phyloP scores from a whole-genome alignment of 2,113 vertebrate genomes.

The Heterotilapia buettikoferi region DNA sequence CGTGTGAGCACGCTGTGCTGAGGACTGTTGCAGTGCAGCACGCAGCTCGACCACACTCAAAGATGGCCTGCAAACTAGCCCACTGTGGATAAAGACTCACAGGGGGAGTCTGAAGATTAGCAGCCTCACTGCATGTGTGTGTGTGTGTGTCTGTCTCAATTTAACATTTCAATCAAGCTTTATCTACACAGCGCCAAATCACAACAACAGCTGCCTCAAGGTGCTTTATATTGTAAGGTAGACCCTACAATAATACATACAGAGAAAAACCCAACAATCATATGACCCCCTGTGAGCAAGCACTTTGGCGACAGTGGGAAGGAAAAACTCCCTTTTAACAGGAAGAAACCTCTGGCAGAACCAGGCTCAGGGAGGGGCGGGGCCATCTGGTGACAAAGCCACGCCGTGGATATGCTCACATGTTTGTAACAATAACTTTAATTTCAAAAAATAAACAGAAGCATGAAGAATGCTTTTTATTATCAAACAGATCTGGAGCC shows the following conservation, averaged over 20 bases:
- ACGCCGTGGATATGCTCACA: not conserved
- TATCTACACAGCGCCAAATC: not conserved
- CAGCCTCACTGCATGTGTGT: not conserved
- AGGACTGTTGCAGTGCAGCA: not conserved
- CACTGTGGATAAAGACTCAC: not conserved
- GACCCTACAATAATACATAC: rapidly evolving
- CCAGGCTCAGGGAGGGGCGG: not conserved
- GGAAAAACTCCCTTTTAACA: not conserved
- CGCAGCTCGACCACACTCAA: not conserved
- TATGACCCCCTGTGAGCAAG: rapidly evolving
- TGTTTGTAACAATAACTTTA: not conserved
- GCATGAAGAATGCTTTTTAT: not conserved
- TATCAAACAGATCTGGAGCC: not conserved
- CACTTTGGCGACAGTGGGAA: rapidly evolving
- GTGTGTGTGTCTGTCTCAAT: not conserved
- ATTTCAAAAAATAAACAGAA: rapidly evolving
- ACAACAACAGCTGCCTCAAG: not conserved
- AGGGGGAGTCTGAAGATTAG: not conserved
- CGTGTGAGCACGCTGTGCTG: not conserved
- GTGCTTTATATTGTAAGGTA: rapidly evolving
- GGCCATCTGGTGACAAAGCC: not conserved
- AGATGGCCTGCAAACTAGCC: constrained; percentile 5
- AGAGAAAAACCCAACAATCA: rapidly evolving
- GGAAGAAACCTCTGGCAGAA: not conserved
- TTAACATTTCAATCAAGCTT: not conserved